Base-by-base conservation (phyloP, 2,113 vertebrate species). In the Nematolebias whitei region DNA sequence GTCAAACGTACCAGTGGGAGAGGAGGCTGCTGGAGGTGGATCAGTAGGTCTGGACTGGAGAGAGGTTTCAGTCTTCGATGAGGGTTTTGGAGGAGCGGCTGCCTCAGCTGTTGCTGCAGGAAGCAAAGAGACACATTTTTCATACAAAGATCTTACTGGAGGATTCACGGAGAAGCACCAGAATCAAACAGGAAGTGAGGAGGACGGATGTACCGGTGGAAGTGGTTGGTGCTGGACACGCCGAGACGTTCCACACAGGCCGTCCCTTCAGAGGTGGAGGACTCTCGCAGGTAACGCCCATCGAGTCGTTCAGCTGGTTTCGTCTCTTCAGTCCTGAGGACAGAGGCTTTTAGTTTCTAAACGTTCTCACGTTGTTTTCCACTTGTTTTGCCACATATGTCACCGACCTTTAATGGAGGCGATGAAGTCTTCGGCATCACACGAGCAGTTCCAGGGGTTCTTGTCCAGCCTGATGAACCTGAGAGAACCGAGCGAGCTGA, bases 401-500 rank as follows among this genome's bases (percentile, higher is more conserved):
- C 19, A 57, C 79, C 58, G 56, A 92, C 92, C 93, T 90, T 68
- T 88, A 0, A 94, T 39, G 53, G 83, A 87, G 4, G 19, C 8
- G 0, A 77, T 78, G 44, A 90, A 91, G 68, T 90, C 83, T 0
- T 75, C 45, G 4, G 85, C 80, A 6, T 58, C 75, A 54, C 92
- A 94, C 1, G 87, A 92, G 24, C 92, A 93, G 67, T 84, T 58
- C 93, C 93, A 94, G 0, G 88, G 92, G 68, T 94, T 93, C 49
- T 73, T 68, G 2, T 78, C 39, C 4, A 93, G 78, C 32, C 40
- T 35, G 47, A 92, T 80, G 39, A 58, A 73, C 7, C 35, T 39
- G 10, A 90, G 32, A 5, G 76, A 74, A 22, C 43, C 22, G 10
- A 90, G 39, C 2, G 74, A 71, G 18, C 14, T 22, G 50, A 93